Evolutionary conservation across 2,888 invertebrate species (phyloP).

Genomic region (Stenotaenia linearis): DNA sequence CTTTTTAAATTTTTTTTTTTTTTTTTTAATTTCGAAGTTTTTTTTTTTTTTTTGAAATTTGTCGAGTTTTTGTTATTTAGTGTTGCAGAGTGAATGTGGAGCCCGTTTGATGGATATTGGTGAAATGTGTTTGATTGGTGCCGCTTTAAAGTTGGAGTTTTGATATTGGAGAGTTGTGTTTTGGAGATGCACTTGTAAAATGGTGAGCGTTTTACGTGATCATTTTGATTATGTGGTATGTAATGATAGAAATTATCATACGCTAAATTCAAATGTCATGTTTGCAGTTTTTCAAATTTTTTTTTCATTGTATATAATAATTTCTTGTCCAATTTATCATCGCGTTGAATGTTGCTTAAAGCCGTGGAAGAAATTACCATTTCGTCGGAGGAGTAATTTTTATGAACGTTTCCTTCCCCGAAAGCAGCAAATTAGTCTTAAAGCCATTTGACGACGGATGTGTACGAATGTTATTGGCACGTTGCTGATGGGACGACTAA

Average conservation of each 20-base stretch:
- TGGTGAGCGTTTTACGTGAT: neutral
- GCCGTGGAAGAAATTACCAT: neutral
- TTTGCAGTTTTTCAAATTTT: too few relatives aligned
- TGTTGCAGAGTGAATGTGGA: neutral
- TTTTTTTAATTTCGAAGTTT: neutral
- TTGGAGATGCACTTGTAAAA: neutral
- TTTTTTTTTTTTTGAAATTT: neutral
- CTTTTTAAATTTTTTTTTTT: neutral
- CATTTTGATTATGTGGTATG: neutral
- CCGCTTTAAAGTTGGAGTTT: neutral
- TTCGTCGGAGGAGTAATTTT: neutral
- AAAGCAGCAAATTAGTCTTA: neutral
- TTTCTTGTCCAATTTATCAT: neutral
- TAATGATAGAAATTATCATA: too few relatives aligned
- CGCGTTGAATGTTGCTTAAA: neutral
- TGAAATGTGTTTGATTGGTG: neutral
- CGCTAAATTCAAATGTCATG: too few relatives aligned
- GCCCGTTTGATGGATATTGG: neutral
- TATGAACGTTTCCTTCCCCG: neutral
- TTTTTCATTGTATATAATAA: too few relatives aligned
- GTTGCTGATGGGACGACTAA: neutral
- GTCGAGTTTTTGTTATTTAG: neutral
- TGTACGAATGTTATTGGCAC: conserved; percentile 15
- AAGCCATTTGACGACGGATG: neutral
- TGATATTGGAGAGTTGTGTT: neutral